Evolutionary conservation across 1,140 invertebrate genomes (phyloP).

Genomic region (Bombus superbus): DNA sequence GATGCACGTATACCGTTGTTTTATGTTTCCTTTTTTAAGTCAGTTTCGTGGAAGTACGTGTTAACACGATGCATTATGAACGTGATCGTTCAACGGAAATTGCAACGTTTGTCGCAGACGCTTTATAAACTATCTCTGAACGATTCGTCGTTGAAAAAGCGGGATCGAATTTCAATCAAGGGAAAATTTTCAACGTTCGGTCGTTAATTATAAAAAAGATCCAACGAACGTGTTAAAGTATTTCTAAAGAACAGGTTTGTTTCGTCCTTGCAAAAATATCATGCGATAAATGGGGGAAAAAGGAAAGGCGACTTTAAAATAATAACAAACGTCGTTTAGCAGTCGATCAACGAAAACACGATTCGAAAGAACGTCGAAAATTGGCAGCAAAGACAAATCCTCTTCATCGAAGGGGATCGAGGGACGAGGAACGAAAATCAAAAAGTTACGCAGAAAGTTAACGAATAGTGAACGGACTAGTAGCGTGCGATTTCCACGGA

Average conservation of each 20-base stretch:
- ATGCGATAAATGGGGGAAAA: background rate
- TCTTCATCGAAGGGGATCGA: background rate
- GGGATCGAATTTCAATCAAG: background rate
- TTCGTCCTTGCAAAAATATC: background rate
- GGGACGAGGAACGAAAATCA: constrained; percentile 8
- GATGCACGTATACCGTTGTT: too few species aligned
- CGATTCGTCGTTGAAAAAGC: background rate
- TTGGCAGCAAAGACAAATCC: background rate
- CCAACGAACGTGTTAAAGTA: background rate
- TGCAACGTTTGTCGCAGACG: background rate
- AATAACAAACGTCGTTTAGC: background rate
- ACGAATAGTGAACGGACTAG: constrained; percentile 38
- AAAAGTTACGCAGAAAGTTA: constrained; percentile 45
- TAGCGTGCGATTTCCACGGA: constrained; percentile 66
- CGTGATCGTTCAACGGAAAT: constrained; percentile 27
- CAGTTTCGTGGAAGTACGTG: background rate
- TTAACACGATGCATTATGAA: background rate
- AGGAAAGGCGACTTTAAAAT: background rate
- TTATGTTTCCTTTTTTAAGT: background rate
- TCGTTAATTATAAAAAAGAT: background rate
- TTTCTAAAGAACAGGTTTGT: background rate
- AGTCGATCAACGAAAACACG: background rate
- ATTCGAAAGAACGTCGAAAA: background rate
- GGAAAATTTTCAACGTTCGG: background rate
- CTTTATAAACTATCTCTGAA: background rate